Base-by-base conservation (phyloP, 23 tunicate species). In the Pegea sp. region DNA sequence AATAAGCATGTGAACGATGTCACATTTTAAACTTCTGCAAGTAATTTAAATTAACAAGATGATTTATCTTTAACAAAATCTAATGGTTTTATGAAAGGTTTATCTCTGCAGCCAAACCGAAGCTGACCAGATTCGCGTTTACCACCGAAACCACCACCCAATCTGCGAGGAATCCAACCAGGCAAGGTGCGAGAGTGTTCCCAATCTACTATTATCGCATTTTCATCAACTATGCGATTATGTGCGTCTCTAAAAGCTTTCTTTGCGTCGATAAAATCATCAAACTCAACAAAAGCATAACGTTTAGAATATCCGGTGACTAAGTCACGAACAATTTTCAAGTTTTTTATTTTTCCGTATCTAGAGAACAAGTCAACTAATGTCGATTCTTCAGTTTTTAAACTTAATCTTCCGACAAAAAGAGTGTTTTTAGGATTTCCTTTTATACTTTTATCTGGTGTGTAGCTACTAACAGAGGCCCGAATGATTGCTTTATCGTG, bases 141-240 rank as follows among this genome's bases (percentile, higher is more conserved):
- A 0, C 93, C 93, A 8, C 81, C 93, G 56, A 81, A 81, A n/a
- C 93, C 93, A 29, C 93, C 93, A 5, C 93, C 93, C 4, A 81
- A 30, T 16, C 93, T 38, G 2, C 93, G 51, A 3, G 93, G 93
- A 7, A 59, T 34, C 93, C 93, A 81, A 30, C 93, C 93, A 29
- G 64, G 58, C 74, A 81, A 61, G 5, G 22, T 46, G 27, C 93
- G 69, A 1, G 57, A 66, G 50, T 51, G 44, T 60, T 81, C 93
- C 48, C 58, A 81, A 34, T 81, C 93, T 26, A 81, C 93, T 22
- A 81, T n/a, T 31, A 81, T 67, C 16, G 42, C 26, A 34, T 60
- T 49, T 22, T 71, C 80, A 57, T 81, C 93, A 1, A 81, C 44
- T 7, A 34, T 49, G 0, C 62, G 38, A 29, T 52, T 34, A 67